A percentile compares a stretch with the other conserved stretches of the same genome.
Evolutionary conservation across 1,140 invertebrate species (phyloP).

Genomic region (Calliphora vicina): DNA sequence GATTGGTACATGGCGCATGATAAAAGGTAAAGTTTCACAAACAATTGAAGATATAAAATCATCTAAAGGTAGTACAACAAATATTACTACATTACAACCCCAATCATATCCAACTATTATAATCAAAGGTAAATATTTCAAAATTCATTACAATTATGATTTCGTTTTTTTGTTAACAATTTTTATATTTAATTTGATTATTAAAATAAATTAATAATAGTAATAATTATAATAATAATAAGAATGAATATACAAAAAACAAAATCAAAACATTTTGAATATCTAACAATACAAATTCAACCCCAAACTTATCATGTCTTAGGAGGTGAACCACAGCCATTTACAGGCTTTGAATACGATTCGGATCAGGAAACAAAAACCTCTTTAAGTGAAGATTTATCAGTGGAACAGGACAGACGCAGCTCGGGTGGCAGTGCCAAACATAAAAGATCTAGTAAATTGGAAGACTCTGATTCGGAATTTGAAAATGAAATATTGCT

Average conservation of each 20-base stretch:
- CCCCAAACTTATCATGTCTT: neutral
- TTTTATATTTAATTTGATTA: neutral
- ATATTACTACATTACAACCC: slow-evolving; percentile 20
- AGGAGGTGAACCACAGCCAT: slow-evolving; percentile 18
- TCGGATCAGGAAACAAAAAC: slow-evolving; percentile 57
- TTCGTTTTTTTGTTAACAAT: neutral
- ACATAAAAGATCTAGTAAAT: slow-evolving; percentile 24
- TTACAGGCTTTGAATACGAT: slow-evolving; percentile 47
- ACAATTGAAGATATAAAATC: slow-evolving; percentile 62
- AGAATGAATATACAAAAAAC: neutral
- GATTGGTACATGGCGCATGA: slow-evolving; percentile 60
- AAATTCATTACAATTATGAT: slow-evolving; percentile 5
- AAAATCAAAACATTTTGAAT: slow-evolving; percentile 2
- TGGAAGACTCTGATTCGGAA: slow-evolving; percentile 55
- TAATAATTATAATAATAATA: neutral
- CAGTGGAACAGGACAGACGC: slow-evolving; percentile 41
- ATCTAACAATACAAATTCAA: neutral
- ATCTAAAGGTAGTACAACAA: slow-evolving; percentile 49
- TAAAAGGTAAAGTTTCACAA: slow-evolving; percentile 61
- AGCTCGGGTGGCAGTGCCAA: slow-evolving; percentile 21
- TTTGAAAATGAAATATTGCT: slow-evolving; percentile 46
- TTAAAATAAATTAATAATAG: neutral
- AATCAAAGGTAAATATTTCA: slow-evolving; percentile 11
- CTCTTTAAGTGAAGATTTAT: slow-evolving; percentile 51
- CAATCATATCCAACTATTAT: slow-evolving; percentile 22